phyloP scores from a whole-genome alignment of 2,888 invertebrate genomes.

The Dryocosmus kuriphilus region DNA sequence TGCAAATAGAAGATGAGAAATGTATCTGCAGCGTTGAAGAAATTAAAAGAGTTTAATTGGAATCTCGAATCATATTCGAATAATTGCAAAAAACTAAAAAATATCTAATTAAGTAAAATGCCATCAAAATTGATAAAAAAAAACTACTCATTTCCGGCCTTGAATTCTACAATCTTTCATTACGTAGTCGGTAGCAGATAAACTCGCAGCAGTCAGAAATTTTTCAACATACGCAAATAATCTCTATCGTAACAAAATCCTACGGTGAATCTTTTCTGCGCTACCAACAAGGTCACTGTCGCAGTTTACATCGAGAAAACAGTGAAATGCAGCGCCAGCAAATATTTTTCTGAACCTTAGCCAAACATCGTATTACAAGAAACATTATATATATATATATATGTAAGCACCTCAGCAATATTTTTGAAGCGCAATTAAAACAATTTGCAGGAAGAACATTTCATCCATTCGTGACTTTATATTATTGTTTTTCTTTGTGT shows the following conservation, averaged over 20 bases:
- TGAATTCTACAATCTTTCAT: neutral
- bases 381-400: constrained; percentile 10
- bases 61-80: neutral
- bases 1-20: neutral
- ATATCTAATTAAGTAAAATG: neutral
- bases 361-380: constrained; percentile 25
- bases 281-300: constrained; percentile 37
- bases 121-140: neutral
- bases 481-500: neutral
- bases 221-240: neutral
- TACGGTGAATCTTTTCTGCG: constrained; percentile 10
- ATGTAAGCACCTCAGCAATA: neutral
- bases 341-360: constrained; percentile 37
- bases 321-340: constrained; percentile 22
- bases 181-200: neutral
- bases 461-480: neutral
- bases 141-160: neutral
- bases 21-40: neutral
- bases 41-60: neutral
- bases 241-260: neutral
- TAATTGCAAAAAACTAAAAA: neutral
- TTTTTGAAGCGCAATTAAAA: neutral
- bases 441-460: neutral
- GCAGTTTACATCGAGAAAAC: constrained; percentile 13
- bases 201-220: neutral